These are phyloP conservation scores for Holothuria leucospilota DNA, from an alignment of 53 echinoderm and acorn worm genomes.

Conservation along the genomic window DNA sequence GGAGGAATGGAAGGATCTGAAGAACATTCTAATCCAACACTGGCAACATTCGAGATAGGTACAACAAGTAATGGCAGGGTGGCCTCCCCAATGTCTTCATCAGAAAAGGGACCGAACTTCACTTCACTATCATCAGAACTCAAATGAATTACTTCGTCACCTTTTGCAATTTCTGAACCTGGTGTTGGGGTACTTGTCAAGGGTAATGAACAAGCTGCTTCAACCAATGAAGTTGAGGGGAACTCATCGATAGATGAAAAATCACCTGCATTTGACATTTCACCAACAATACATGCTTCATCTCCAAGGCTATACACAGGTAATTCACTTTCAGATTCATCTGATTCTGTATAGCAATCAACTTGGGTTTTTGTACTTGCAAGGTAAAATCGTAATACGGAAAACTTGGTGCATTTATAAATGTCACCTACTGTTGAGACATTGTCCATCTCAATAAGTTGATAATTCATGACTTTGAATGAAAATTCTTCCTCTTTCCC, in stretches of 20 bases:
- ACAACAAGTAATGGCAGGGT: slow-evolving; percentile 2
- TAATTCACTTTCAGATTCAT: slow-evolving; percentile 25
- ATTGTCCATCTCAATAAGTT: slow-evolving; percentile 36
- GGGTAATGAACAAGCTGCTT: slow-evolving; percentile 8
- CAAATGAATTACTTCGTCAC: slow-evolving; percentile 8
- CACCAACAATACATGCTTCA: slow-evolving; percentile 14
- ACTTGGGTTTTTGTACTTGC: background rate
- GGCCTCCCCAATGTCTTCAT: background rate
- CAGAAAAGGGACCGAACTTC: slow-evolving; percentile 22
- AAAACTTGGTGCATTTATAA: slow-evolving; percentile 14
- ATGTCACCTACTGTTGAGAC: slow-evolving; percentile 10
- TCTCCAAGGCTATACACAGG: slow-evolving; percentile 6
- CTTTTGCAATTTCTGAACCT: background rate
- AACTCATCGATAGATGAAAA: slow-evolving; percentile 3
- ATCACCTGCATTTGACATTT: background rate
- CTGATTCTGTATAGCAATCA: slow-evolving; percentile 12
- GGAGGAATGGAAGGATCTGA: background rate
- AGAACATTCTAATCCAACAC: background rate
- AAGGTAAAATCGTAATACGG: slow-evolving; percentile 9
- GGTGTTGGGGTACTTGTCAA: slow-evolving; percentile 31
- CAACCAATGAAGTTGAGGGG: slow-evolving; percentile 4
- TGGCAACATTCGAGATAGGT: background rate
- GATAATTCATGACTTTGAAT: slow-evolving; percentile 26
- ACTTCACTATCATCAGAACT: slow-evolving; percentile 12
- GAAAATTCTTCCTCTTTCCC: slow-evolving; percentile 29